Evolutionary conservation across 2,113 vertebrate species (phyloP), one percentile per base, ranked within the genome.

Genomic region (Girardinichthys multiradiatus): DNA sequence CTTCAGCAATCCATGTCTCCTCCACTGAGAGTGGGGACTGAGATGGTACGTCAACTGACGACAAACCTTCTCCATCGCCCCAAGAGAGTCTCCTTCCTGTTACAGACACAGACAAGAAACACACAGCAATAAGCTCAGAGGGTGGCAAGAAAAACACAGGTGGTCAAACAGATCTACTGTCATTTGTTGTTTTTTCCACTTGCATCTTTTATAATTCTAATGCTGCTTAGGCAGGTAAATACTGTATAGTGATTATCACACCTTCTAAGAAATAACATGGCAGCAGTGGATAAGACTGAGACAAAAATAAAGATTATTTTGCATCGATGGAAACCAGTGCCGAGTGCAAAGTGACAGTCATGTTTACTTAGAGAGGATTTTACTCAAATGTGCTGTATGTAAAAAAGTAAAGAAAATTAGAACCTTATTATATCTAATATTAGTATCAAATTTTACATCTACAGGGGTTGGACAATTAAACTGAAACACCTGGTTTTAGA

Each of bases 21-120:
- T 95, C 96, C 97, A 98, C 92, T 95, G 97, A 0, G 97, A 97
- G 86, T 99, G 98, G 0, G 98, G 98, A 91, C 98, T 99, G 76
- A 99, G 97, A 90, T 99, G 98, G 88, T 99, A 99, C 26, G 96
- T 98, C 92, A 99, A 95, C 94, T 99, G 98, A 65, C 97, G 92
- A 91, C 98, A 98, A 10, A 99, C 96, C 92, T 99, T 99, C 93
- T 99, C 98, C 96, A 98, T 97, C 45, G 96, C 92, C 1, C 96
- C 96, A 0, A 98, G 89, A 0, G 96, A 95, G 33, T 99, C 97
- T 0, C 95, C 96, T 57, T 99, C 98, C 98, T 99, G 86, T 66
- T 19, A 51, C 26, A 81, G n/a, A 54, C 10, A 68, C 31, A 72
- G 17, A 70, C 31, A 19, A 69, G 17, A 83, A 6, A 71, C 29